phyloP scores from a whole-genome alignment of 2,797 vertebrate genomes.

The Sparus aurata region DNA sequence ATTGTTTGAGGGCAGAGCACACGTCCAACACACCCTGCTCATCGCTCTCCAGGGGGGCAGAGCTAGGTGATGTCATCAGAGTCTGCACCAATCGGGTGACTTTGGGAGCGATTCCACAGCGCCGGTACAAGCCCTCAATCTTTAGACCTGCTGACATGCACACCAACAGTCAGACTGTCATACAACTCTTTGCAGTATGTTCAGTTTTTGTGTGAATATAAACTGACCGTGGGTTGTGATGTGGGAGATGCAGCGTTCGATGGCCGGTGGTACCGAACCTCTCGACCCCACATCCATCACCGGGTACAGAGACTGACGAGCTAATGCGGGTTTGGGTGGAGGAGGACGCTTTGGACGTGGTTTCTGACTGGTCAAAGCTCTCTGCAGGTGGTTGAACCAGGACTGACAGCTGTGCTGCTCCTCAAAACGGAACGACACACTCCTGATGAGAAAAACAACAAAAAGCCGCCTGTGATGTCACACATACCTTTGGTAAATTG shows the following conservation, averaged over 20 bases:
- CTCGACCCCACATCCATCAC: not conserved
- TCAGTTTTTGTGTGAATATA: not conserved
- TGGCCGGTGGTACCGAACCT: constrained; percentile 61
- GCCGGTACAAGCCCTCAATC: constrained; percentile 85
- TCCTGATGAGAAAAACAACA: constrained; percentile 61
- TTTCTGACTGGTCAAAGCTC: constrained; percentile 55
- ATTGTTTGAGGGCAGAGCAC: constrained; percentile 80
- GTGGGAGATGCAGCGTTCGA: constrained; percentile 85
- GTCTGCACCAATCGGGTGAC: constrained; percentile 75
- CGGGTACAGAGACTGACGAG: constrained; percentile 52
- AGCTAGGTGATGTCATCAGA: constrained; percentile 68
- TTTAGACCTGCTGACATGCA: constrained; percentile 77
- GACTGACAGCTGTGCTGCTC: constrained; percentile 72
- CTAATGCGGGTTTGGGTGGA: constrained; percentile 12
- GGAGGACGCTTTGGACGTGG: not conserved
- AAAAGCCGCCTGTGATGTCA: not conserved
- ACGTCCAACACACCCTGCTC: constrained; percentile 81
- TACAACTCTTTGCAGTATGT: too few species aligned
- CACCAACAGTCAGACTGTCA: too few species aligned
- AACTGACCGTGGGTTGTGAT: constrained; percentile 78
- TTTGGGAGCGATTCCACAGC: constrained; percentile 80
- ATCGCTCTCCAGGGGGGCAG: constrained; percentile 67
- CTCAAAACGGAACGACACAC: constrained; percentile 76
- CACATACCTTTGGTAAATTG: not conserved
- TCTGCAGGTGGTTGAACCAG: constrained; percentile 77